phyloP scores from a whole-genome alignment of 2,113 vertebrate species.

The Xiphophorus hellerii region DNA sequence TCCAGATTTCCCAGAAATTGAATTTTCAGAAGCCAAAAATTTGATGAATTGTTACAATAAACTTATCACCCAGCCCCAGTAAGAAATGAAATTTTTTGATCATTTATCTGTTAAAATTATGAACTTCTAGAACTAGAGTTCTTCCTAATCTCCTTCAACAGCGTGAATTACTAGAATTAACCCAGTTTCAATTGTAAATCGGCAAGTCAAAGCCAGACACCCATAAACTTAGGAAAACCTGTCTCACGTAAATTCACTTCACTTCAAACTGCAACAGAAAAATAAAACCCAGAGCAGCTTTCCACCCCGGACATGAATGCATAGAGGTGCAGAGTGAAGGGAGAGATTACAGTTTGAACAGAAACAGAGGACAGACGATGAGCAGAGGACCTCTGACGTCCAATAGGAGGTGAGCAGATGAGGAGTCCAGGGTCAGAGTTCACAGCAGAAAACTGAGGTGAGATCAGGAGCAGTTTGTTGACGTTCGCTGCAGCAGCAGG shows the following conservation, averaged over 20 bases:
- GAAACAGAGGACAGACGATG: slow-evolving; percentile 7
- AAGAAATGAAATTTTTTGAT: not conserved
- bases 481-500: slow-evolving; percentile 14
- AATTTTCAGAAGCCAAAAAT: too few species aligned
- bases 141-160: too few species aligned
- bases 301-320: slow-evolving; percentile 44
- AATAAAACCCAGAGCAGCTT: slow-evolving; percentile 1
- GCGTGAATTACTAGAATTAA: too few species aligned
- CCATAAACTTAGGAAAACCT: too few species aligned
- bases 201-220: too few species aligned
- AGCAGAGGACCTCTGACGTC: not conserved
- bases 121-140: not conserved
- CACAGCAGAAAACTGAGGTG: slow-evolving; percentile 43
- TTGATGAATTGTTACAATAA: too few species aligned
- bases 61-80: too few species aligned
- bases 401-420: not conserved
- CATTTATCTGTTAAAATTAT: not conserved
- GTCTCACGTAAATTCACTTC: too few species aligned
- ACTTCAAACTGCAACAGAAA: not conserved
- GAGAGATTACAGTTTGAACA: slow-evolving; percentile 31
- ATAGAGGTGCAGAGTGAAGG: slow-evolving; percentile 3
- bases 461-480: slow-evolving; percentile 43
- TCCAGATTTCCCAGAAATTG: too few species aligned
- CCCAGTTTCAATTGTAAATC: too few species aligned
- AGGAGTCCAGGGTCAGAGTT: slow-evolving; percentile 45